Conservation (phyloP, 2,888 invertebrate species). For the Lasioglossum marginatum region DNA sequence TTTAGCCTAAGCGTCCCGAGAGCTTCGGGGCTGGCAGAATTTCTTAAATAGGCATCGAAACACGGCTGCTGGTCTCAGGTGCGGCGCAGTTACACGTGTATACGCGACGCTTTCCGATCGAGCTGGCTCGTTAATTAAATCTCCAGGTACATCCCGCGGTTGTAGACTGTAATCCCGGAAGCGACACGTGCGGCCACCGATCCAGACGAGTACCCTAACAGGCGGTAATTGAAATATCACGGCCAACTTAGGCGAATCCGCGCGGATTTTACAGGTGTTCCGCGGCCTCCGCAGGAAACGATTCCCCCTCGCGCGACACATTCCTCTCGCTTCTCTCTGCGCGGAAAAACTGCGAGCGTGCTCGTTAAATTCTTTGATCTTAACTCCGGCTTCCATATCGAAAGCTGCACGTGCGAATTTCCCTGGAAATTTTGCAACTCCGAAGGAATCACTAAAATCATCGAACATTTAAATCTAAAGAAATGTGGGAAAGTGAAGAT, state of each 20-base stretch:
- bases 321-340: no score
- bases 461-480: no score
- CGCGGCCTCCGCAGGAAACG: neutral
- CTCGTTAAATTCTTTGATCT: no score
- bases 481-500: no score
- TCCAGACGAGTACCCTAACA: conserved; percentile 14
- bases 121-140: conserved; percentile 66
- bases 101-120: conserved; percentile 31
- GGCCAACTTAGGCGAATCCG: neutral
- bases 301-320: no score
- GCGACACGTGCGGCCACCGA: conserved; percentile 41
- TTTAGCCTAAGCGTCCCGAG: neutral
- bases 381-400: no score
- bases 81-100: conserved; percentile 2
- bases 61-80: conserved; percentile 11
- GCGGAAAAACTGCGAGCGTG: no score
- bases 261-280: conserved; percentile 3
- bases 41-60: conserved; percentile 29
- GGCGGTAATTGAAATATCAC: conserved; percentile 16
- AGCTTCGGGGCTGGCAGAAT: conserved; percentile 13
- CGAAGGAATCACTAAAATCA: no score
- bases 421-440: no score
- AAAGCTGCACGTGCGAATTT: no score
- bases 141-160: conserved; percentile 21
- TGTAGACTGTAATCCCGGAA: conserved; percentile 43